Conservation (phyloP, 1,140 invertebrate genomes). For the Dufourea novaeangliae region DNA sequence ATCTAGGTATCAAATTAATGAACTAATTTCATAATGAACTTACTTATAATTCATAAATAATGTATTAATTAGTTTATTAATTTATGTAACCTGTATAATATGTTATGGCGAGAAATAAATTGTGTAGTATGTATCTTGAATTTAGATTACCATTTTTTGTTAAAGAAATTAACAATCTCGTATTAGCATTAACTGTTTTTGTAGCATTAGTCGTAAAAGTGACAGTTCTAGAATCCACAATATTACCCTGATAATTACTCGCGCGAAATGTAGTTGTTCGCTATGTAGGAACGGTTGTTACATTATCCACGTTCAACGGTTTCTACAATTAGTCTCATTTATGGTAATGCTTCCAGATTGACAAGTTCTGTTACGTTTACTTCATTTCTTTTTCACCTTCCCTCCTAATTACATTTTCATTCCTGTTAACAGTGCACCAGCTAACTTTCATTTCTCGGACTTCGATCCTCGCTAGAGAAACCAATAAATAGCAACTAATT, state of each 20-base stretch:
- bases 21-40: no score
- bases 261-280: constrained; percentile 16
- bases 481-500: no score
- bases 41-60: no score
- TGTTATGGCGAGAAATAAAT: no score
- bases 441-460: background rate
- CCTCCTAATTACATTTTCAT: background rate
- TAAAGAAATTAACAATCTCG: no score
- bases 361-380: constrained; percentile 2
- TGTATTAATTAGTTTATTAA: no score
- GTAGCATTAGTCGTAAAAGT: constrained; percentile 2
- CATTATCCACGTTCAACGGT: background rate
- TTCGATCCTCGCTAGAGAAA: background rate
- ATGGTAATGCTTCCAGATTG: constrained; percentile 15
- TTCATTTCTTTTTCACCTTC: background rate
- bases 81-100: no score
- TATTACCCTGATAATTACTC: constrained; percentile 31
- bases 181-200: no score
- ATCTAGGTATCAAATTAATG: no score
- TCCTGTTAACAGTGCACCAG: background rate
- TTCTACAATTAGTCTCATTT: constrained; percentile 5
- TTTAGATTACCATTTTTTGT: no score
- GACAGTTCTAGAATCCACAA: background rate
- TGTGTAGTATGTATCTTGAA: no score
- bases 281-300: no score